Evolutionary conservation across 2,888 invertebrate species (phyloP).

Genomic region (Crocallis elinguaria): DNA sequence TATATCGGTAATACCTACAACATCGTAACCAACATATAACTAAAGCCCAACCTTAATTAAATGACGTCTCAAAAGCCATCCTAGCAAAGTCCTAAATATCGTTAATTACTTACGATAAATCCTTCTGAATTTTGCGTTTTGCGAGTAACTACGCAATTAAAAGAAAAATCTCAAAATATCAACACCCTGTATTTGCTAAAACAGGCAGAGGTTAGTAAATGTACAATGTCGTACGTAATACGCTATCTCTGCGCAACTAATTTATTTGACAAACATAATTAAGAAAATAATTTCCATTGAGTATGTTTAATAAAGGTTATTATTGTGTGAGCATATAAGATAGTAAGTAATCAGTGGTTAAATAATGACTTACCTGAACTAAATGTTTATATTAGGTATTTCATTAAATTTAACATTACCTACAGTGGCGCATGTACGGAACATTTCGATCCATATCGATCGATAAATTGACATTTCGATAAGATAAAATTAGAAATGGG

Average conservation of each 20-base stretch:
- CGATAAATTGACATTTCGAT: no score
- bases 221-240: not conserved
- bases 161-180: not conserved
- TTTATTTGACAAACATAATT: slow-evolving; percentile 19
- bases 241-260: slow-evolving; percentile 8
- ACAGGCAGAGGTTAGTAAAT: slow-evolving; percentile 6
- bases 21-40: no score
- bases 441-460: no score
- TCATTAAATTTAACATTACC: not conserved
- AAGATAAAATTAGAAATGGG: no score
- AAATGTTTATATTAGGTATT: not conserved
- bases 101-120: no score
- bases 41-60: no score
- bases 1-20: no score
- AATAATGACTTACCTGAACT: not conserved
- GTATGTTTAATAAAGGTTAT: slow-evolving; percentile 6
- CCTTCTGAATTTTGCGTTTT: no score
- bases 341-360: not conserved
- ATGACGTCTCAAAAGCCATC: no score
- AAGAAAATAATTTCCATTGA: slow-evolving; percentile 27
- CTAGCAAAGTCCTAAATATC: no score
- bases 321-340: slow-evolving; percentile 11
- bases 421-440: no score
- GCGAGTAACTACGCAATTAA: no score
- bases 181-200: slow-evolving; percentile 2